These are phyloP conservation scores for Nasonia giraulti DNA, from an alignment of 1,140 invertebrate genomes.

Conservation along the genomic window DNA sequence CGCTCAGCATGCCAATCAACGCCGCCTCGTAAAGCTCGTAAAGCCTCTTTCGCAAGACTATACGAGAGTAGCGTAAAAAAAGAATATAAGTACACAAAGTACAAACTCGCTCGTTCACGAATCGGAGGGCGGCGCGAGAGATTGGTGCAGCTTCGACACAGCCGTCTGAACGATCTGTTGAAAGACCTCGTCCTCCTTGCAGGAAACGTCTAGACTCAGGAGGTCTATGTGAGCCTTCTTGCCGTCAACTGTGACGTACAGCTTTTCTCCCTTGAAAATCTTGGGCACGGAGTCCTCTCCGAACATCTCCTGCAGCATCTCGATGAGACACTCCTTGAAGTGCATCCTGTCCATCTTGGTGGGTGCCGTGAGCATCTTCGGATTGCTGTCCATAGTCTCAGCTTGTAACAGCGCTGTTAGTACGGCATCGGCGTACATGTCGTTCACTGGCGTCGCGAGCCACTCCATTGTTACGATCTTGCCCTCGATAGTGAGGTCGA, in stretches of 20 bases:
- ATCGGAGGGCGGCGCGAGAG: conserved; percentile 82
- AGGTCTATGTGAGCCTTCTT: conserved; percentile 92
- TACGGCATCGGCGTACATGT: conserved; percentile 98
- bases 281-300: conserved; percentile 96
- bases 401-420: conserved; percentile 88
- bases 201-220: conserved; percentile 85
- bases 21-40: too few species aligned
- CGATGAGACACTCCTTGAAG: conserved; percentile 94
- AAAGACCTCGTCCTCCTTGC: conserved; percentile 86
- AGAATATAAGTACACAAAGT: background rate
- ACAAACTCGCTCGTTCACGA: conserved; percentile 23
- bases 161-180: conserved; percentile 91
- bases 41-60: background rate
- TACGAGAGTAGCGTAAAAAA: background rate
- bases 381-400: conserved; percentile 79
- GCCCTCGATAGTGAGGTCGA: conserved; percentile 89
- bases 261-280: conserved; percentile 92
- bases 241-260: conserved; percentile 89
- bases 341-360: conserved; percentile 89
- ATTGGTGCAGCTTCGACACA: conserved; percentile 88
- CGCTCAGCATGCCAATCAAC: too few species aligned
- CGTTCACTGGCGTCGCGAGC: conserved; percentile 94
- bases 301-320: conserved; percentile 96
- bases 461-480: conserved; percentile 93
- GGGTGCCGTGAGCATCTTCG: conserved; percentile 77